Conservation (phyloP, 2,888 invertebrate genomes). For the Orthosia incerta region DNA sequence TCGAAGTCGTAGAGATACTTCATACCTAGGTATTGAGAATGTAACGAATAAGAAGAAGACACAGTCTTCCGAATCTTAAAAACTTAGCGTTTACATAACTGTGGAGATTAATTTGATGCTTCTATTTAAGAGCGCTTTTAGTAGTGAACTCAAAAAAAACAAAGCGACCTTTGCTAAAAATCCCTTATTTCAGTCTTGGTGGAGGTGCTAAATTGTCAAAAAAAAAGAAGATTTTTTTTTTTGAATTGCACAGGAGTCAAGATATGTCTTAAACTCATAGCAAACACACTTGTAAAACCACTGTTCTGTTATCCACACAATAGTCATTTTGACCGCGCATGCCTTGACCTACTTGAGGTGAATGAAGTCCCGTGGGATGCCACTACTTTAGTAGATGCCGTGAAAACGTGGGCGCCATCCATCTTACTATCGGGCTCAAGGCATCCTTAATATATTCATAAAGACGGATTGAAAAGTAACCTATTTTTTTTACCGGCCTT, state of each 20-base stretch:
- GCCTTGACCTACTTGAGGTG: slow-evolving; percentile 58
- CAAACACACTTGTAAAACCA: slow-evolving; percentile 2
- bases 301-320: slow-evolving; percentile 22
- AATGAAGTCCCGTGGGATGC: slow-evolving; percentile 53
- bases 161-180: not conserved
- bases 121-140: not conserved
- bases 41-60: not conserved
- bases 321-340: slow-evolving; percentile 50
- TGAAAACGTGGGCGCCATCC: slow-evolving; percentile 53
- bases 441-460: slow-evolving; percentile 34
- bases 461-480: slow-evolving; percentile 30
- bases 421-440: slow-evolving; percentile 51
- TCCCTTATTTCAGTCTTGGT: not conserved
- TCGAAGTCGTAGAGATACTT: no score
- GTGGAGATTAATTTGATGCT: no score
- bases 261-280: not conserved
- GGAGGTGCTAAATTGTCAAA: not conserved
- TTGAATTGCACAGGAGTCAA: no score
- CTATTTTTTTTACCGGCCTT: slow-evolving; percentile 4
- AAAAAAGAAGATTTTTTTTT: no score
- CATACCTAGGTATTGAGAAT: no score
- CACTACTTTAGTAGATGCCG: slow-evolving; percentile 43
- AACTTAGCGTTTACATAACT: not conserved
- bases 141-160: not conserved
- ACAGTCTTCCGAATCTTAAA: not conserved